Base-by-base conservation (phyloP, 2,113 vertebrate genomes). In the Chauna torquata region DNA sequence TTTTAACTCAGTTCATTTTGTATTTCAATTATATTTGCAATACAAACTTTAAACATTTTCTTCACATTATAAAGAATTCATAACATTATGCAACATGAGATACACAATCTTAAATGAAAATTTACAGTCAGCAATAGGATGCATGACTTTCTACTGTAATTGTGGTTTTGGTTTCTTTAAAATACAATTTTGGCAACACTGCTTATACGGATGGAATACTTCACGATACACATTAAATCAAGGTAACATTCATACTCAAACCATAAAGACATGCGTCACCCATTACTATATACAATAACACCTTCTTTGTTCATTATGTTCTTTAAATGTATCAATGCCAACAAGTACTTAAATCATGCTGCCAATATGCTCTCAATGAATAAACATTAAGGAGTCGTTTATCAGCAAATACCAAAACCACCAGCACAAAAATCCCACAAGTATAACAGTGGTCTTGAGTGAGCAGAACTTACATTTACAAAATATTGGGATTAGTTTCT, bases 321-420 rank as follows among this genome's bases (percentile, higher is more conserved):
- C 70, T 83, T 88, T 22, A 93, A 83, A 86, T 32, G n/a, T 40
- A 95, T 78, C 82, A 84, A 52, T 68, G 89, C 76, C 79, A 93
- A 64, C 15, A 77, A 88, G 23, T 20, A 18, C 76, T 88, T 79
- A 57, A 92, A 71, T 74, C 47, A 83, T 66, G 66, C 85, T 83
- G 34, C 66, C 86, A 96, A 95, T 92, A 88, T 23, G 71, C 59
- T 84, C 66, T 65, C 58, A 83, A 16, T 23, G 28, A 96, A 93
- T 92, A 66, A 97, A 93, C 30, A 86, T 66, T 84, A 69, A 92
- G 54, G 66, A 87, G 54, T 91, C 62, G 30, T 8, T 16, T 77
- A 82, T 77, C 66, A 94, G 69, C 52, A 88, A 95, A 94, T 36
- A 79, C 47, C 81, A 93, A 90, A 94, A 83, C n/a, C 28, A 94